Evolutionary conservation across 2,113 vertebrate genomes (phyloP).

Genomic region (Rhinolophus ferrumequinum): DNA sequence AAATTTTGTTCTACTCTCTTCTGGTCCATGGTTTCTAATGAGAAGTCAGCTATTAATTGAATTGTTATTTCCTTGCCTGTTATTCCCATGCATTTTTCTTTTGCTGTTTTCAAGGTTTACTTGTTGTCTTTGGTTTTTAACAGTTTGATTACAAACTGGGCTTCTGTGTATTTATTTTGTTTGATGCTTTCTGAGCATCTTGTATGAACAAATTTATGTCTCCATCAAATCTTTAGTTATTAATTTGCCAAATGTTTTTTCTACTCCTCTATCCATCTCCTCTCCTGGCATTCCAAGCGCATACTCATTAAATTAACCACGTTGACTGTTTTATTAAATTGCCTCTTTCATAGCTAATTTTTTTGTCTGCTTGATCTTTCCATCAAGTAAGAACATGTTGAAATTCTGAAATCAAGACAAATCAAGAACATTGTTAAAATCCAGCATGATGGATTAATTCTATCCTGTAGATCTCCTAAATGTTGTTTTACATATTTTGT

Average conservation of each 20-base stretch:
- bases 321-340: neutral
- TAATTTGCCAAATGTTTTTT: neutral
- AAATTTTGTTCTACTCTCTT: neutral
- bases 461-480: too few relatives aligned
- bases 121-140: neutral
- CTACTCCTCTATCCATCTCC: neutral
- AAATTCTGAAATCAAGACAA: neutral
- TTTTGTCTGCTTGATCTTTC: too few relatives aligned
- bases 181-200: neutral
- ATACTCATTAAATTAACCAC: neutral
- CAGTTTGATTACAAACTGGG: fast-evolving
- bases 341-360: neutral
- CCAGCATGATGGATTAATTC: neutral
- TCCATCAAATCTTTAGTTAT: neutral
- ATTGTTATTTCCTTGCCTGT: neutral
- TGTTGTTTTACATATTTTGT: neutral
- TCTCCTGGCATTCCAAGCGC: neutral
- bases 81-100: neutral
- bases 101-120: neutral
- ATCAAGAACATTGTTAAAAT: neutral
- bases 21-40: neutral
- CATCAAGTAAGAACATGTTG: neutral
- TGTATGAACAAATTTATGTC: neutral
- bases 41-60: neutral
- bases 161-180: neutral